A percentile compares a stretch with the other conserved stretches of the same genome.
phyloP scores from a whole-genome alignment of 2,888 invertebrate genomes.

The Trypoxylon attenuatum region DNA sequence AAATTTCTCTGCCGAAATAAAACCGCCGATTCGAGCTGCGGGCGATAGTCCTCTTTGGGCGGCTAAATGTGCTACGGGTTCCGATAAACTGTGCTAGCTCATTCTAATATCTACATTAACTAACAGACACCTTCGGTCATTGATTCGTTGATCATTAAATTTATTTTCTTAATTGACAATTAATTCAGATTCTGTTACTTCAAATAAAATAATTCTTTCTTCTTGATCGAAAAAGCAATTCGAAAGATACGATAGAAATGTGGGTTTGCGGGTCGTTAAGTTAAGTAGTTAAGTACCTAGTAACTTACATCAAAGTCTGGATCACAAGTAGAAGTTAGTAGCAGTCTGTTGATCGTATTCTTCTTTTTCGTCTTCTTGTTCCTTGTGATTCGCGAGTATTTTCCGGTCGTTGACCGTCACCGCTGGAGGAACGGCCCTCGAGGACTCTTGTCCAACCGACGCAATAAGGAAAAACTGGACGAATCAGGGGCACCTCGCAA shows the following conservation, averaged over 20 bases:
- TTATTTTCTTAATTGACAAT: no score
- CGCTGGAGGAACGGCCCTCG: slow-evolving; percentile 40
- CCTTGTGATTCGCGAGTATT: slow-evolving; percentile 39
- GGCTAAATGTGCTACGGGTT: background rate
- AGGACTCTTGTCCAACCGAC: slow-evolving; percentile 25
- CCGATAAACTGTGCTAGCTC: background rate
- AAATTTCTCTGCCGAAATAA: slow-evolving; percentile 55
- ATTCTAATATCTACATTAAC: no score
- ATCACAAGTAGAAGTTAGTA: slow-evolving; percentile 12
- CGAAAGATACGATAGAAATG: slow-evolving; percentile 55
- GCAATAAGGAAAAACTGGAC: slow-evolving; percentile 53
- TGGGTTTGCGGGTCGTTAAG: slow-evolving; percentile 60
- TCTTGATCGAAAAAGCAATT: background rate
- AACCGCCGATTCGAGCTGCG: slow-evolving; percentile 13
- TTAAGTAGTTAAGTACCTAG: slow-evolving; percentile 28
- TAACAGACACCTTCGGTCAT: no score
- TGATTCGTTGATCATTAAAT: no score
- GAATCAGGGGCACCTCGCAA: slow-evolving; percentile 44
- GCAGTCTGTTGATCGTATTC: slow-evolving; percentile 27
- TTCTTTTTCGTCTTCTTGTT: slow-evolving; percentile 28
- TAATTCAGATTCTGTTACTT: no score
- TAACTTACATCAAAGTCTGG: slow-evolving; percentile 39
- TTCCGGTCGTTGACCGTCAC: slow-evolving; percentile 61
- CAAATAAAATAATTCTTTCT: background rate
- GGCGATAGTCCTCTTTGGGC: background rate